Base-by-base conservation (phyloP, 2,797 vertebrate species). In the Danio jaintianensis region DNA sequence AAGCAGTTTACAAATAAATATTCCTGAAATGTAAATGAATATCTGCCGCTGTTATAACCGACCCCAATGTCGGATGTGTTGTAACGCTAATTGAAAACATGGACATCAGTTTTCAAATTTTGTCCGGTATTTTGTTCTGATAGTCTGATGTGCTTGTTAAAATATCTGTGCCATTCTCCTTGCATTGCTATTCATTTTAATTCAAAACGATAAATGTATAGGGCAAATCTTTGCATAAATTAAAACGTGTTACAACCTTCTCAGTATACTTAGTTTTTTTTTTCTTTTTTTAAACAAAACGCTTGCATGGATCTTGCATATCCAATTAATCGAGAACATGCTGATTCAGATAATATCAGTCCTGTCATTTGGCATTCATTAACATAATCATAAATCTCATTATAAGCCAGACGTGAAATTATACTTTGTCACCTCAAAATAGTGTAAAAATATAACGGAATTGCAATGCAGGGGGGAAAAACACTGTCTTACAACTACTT, bases 301-400 rank as follows among this genome's bases (percentile, higher is more conserved):
- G 7, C 45, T 68, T 53, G 15, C 36, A 40, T 38, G 7, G 36
- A 20, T 42, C 68, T 70, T n/a, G 67, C 67, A 13, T 70, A 42
- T 20, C 4, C 12, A 7, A 40, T 52, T 40, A 70, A 42, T 53
- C 29, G 50, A 13, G 50, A 42, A 55, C 50, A 50, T 70, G 68
- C 68, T 70, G 68, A 70, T 70, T 55, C 50, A 55, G 36, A 20
- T 53, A 1, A 20, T 42, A 53, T 40, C 67, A 38, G 16, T 18
- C 69, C 67, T 40, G 22, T 52, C 36, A 16, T 40, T 62, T 40
- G 29, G 38, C 29, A 2, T 61, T 16, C 13, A 40, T 62, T n/a
- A 62, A 16, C 59, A n/a, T 62, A 15, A n/a, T 62, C 59, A 10
- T 59, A n/a, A n/a, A 40, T 42, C 15, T 40, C 59, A 62, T 62